These are phyloP conservation scores for Grallaria varia DNA, from an alignment of 2,113 vertebrate species.

Conservation along the genomic window DNA sequence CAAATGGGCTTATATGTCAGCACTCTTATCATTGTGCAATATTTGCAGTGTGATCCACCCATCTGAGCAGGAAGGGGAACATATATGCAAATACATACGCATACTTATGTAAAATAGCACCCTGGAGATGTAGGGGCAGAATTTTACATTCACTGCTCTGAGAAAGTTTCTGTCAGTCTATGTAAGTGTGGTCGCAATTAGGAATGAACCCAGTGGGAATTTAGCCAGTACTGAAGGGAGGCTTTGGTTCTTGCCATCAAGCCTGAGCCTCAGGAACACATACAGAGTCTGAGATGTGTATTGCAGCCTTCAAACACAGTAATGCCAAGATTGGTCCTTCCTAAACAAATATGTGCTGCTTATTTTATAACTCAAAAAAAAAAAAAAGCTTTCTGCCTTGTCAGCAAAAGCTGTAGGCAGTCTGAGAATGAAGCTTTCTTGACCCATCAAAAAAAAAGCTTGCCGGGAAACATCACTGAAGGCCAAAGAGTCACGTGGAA, in stretches of 20 bases:
- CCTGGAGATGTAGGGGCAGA: neutral
- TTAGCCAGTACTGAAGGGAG: neutral
- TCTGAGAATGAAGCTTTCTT: neutral
- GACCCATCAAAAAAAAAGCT: neutral
- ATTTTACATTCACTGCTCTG: neutral
- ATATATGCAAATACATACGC: neutral
- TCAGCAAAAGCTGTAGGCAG: neutral
- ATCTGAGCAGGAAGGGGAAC: neutral
- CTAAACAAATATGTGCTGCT: neutral
- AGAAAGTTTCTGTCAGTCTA: neutral
- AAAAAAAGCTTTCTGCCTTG: neutral
- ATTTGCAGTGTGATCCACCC: neutral
- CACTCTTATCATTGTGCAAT: neutral
- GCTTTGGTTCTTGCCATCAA: neutral
- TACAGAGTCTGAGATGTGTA: neutral
- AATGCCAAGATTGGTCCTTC: neutral
- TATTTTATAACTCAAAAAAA: neutral
- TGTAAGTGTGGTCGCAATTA: neutral
- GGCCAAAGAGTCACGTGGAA: neutral
- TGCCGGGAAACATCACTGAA: neutral
- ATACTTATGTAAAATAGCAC: neutral
- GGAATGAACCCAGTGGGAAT: neutral
- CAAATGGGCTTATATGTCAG: neutral
- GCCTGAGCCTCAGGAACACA: neutral
- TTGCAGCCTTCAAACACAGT: neutral